phyloP scores from a whole-genome alignment of 2,888 invertebrate species.

The Eristalinus aeneus region DNA sequence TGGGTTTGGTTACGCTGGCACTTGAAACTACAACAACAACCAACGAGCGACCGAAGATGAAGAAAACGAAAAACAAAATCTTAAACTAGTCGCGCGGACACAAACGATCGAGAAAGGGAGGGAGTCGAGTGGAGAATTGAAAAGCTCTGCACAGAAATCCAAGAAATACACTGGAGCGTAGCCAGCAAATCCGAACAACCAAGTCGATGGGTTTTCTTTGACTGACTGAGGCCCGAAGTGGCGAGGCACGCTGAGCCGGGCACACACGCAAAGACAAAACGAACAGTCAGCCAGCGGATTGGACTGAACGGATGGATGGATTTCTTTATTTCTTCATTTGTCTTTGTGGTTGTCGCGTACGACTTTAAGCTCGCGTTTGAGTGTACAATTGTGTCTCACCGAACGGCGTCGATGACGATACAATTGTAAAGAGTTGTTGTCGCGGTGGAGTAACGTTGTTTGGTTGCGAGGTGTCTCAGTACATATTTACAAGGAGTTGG shows the following conservation, averaged over 20 bases:
- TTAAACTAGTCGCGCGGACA: conserved; percentile 7
- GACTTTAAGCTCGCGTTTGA: conserved; percentile 40
- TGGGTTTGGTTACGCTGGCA: conserved; percentile 15
- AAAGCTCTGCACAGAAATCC: conserved; percentile 38
- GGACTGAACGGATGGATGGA: conserved; percentile 24
- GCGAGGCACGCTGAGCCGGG: conserved; percentile 28
- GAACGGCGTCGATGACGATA: conserved; percentile 13
- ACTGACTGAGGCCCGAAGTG: conserved; percentile 47
- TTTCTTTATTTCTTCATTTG: conserved; percentile 59
- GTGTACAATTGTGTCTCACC: conserved; percentile 18
- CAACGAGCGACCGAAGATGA: conserved; percentile 8
- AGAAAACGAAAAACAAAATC: conserved; percentile 3
- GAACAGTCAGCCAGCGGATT: conserved; percentile 33
- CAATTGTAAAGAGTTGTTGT: conserved; percentile 44
- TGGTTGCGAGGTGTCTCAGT: conserved; percentile 36
- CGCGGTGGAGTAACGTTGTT: conserved; percentile 33
- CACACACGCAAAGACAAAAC: neutral
- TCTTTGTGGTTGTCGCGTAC: conserved; percentile 12
- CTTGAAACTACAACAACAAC: conserved; percentile 8
- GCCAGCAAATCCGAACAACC: conserved; percentile 28
- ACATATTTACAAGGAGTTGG: conserved; percentile 48
- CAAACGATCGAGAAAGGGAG: neutral
- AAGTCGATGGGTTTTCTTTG: conserved; percentile 65
- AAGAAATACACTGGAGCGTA: conserved; percentile 24
- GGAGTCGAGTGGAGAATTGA: neutral